These are phyloP conservation scores for Drosophila bocqueti DNA, from an alignment of 1,140 invertebrate genomes.

Conservation along the genomic window DNA sequence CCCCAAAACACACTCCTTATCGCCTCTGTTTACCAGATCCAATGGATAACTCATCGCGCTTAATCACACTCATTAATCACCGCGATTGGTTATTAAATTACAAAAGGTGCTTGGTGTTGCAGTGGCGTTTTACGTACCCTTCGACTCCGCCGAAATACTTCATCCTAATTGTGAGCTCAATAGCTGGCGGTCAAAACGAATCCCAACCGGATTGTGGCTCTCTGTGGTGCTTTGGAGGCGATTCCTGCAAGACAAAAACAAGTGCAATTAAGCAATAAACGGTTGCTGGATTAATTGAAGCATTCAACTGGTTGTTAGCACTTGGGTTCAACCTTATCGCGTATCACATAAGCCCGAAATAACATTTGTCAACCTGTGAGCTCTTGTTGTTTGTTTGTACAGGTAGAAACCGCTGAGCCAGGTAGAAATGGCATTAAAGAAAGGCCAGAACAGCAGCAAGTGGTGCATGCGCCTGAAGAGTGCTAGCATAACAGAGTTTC, in stretches of 20 bases:
- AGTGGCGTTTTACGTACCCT: slow-evolving; percentile 57
- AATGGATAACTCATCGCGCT: slow-evolving; percentile 7
- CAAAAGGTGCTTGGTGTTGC: slow-evolving; percentile 10
- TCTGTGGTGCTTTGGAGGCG: neutral
- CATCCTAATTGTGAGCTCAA: slow-evolving; percentile 38
- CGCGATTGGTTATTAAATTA: slow-evolving; percentile 28
- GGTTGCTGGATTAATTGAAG: slow-evolving; percentile 32
- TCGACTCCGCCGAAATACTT: slow-evolving; percentile 75
- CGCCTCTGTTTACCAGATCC: slow-evolving; percentile 6
- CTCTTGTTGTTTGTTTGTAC: neutral
- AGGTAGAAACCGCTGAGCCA: slow-evolving; percentile 43
- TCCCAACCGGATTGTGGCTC: slow-evolving; percentile 31
- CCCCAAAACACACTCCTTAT: neutral
- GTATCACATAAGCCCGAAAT: slow-evolving; percentile 35
- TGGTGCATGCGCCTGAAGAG: slow-evolving; percentile 19
- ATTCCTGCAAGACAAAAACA: slow-evolving; percentile 39
- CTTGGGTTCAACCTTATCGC: slow-evolving; percentile 64
- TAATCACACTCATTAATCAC: slow-evolving; percentile 37
- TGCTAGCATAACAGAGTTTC: neutral
- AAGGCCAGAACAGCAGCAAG: slow-evolving; percentile 15
- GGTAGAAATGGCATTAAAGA: slow-evolving; percentile 12
- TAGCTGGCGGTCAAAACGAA: slow-evolving; percentile 11
- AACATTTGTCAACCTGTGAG: slow-evolving; percentile 22
- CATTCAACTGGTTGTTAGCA: slow-evolving; percentile 30
- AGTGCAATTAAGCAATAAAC: slow-evolving; percentile 42